These are phyloP conservation scores for Pycnomerus fuliginosus DNA, from an alignment of 2,888 invertebrate genomes.

Conservation along the genomic window DNA sequence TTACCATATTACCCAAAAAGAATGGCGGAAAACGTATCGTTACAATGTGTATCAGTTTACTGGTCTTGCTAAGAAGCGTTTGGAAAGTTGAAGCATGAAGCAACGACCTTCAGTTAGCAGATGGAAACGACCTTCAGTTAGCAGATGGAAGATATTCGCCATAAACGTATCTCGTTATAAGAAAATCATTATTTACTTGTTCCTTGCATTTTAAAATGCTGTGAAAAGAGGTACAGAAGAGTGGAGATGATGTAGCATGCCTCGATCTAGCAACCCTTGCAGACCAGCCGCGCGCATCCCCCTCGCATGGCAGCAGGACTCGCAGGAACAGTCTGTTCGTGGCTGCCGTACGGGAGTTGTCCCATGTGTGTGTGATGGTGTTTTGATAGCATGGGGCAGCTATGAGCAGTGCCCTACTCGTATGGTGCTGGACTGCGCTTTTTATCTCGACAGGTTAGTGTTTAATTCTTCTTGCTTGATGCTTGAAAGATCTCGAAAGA, in stretches of 20 bases:
- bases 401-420: slow-evolving; percentile 40
- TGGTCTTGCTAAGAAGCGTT: background rate
- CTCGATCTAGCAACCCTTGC: slow-evolving; percentile 40
- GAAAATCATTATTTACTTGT: background rate
- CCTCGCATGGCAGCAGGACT: slow-evolving; percentile 41
- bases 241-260: slow-evolving; percentile 37
- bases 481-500: too few relatives aligned
- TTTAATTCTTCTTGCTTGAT: too few relatives aligned
- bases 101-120: background rate
- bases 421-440: slow-evolving; percentile 45
- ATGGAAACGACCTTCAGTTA: background rate
- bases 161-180: background rate
- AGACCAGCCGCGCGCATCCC: slow-evolving; percentile 40
- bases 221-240: slow-evolving; percentile 30
- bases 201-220: background rate
- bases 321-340: slow-evolving; percentile 44
- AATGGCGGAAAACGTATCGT: too few relatives aligned
- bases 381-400: slow-evolving; percentile 42
- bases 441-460: slow-evolving; percentile 38
- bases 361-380: slow-evolving; percentile 36
- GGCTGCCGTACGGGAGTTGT: slow-evolving; percentile 37
- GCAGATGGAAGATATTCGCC: background rate
- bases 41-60: too few relatives aligned
- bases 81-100: background rate
- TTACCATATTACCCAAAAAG: too few relatives aligned